phyloP scores from a whole-genome alignment of 2,888 invertebrate genomes.

The Cloeon dipterum region DNA sequence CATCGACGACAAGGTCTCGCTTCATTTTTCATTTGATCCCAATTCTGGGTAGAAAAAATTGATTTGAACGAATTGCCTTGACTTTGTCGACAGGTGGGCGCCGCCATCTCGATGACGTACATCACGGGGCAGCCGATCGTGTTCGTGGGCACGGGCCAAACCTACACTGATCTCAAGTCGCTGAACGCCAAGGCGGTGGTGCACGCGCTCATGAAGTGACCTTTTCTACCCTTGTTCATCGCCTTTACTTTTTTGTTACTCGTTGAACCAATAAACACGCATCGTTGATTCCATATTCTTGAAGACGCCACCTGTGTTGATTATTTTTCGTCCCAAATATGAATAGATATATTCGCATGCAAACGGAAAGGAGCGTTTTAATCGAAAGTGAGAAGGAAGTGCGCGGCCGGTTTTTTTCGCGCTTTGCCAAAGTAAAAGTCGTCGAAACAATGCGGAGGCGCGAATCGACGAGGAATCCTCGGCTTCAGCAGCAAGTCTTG shows the following conservation, averaged over 20 bases:
- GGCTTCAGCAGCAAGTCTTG: too few species aligned
- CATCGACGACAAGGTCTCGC: slow-evolving; percentile 79
- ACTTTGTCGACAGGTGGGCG: slow-evolving; percentile 67
- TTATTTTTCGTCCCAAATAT: too few species aligned
- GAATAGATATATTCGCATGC: too few species aligned
- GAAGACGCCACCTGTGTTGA: too few species aligned
- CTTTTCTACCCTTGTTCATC: too few species aligned
- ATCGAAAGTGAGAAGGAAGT: too few species aligned
- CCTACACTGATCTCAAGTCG: slow-evolving; percentile 91
- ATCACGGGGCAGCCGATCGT: slow-evolving; percentile 99
- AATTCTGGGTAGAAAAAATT: too few species aligned
- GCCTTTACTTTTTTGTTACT: slow-evolving; percentile 3
- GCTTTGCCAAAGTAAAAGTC: too few species aligned
- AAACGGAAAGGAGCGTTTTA: too few species aligned
- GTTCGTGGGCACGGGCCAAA: slow-evolving; percentile 97
- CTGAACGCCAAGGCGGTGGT: slow-evolving; percentile 93
- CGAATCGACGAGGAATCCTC: too few species aligned
- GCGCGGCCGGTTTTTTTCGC: too few species aligned
- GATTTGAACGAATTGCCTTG: not conserved
- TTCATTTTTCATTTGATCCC: not conserved
- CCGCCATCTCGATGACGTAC: slow-evolving; percentile 99
- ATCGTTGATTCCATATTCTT: not conserved
- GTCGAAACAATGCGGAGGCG: too few species aligned
- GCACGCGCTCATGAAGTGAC: slow-evolving; percentile 78
- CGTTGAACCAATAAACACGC: not conserved